These are phyloP conservation scores for Falcunculus frontatus DNA, from an alignment of 2,113 vertebrate species.

Conservation along the genomic window DNA sequence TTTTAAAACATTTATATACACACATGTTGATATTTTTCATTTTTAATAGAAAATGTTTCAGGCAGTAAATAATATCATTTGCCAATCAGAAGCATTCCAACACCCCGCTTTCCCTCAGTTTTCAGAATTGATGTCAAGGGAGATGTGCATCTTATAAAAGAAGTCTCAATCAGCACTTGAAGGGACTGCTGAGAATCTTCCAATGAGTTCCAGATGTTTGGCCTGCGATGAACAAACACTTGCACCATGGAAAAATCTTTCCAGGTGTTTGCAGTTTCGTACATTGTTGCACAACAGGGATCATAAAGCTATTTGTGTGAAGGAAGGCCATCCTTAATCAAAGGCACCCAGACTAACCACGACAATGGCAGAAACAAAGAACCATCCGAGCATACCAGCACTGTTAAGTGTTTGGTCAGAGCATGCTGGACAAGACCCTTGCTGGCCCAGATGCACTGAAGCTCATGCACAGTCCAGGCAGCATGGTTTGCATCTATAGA, in stretches of 20 bases:
- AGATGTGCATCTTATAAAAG: background rate
- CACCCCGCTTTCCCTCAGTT: background rate
- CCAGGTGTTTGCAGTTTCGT: constrained; percentile 62
- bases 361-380: background rate
- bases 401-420: rapidly evolving
- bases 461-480: background rate
- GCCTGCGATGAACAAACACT: background rate
- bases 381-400: rapidly evolving
- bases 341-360: background rate
- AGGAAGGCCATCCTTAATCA: background rate
- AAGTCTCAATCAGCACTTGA: constrained; percentile 22
- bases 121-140: background rate
- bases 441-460: background rate
- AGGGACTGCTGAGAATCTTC: background rate
- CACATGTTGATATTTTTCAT: background rate
- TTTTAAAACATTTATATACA: background rate
- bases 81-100: background rate
- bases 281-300: constrained; percentile 24
- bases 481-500: background rate
- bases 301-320: constrained; percentile 1
- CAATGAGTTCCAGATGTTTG: constrained; percentile 43
- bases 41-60: background rate
- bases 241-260: constrained; percentile 42
- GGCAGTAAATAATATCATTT: background rate
- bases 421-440: background rate